These are phyloP conservation scores for Phaedon cochleariae DNA, from an alignment of 2,888 invertebrate species.

Conservation along the genomic window DNA sequence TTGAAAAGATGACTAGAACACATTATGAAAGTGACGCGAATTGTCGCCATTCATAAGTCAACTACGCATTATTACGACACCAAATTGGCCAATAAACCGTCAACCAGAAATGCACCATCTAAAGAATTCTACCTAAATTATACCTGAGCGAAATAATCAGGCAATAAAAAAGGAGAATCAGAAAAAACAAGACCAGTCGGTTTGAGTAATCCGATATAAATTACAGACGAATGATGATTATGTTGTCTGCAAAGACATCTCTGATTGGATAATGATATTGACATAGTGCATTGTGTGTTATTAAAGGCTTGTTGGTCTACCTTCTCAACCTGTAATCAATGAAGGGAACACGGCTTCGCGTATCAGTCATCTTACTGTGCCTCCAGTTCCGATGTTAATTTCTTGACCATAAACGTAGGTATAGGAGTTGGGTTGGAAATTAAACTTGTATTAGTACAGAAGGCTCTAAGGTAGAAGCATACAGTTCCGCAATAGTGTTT, in stretches of 20 bases:
- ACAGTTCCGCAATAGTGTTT: too few relatives aligned
- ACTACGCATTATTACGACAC: too few relatives aligned
- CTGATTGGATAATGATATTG: conserved; percentile 64
- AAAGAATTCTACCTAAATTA: conserved; percentile 1
- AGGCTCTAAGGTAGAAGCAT: too few relatives aligned
- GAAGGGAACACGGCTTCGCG: conserved; percentile 42
- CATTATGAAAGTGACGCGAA: too few relatives aligned
- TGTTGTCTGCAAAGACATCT: conserved; percentile 62
- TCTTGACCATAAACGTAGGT: conserved; percentile 10
- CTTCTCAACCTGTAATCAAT: conserved; percentile 56
- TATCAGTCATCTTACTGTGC: conserved; percentile 50
- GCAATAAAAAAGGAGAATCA: neutral
- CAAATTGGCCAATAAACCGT: neutral
- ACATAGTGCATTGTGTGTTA: conserved; percentile 61
- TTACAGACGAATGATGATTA: conserved; percentile 60
- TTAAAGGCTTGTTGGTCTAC: conserved; percentile 56
- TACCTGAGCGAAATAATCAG: neutral
- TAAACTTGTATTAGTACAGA: too few relatives aligned
- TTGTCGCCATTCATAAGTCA: too few relatives aligned
- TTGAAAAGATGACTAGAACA: too few relatives aligned
- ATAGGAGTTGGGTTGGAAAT: neutral
- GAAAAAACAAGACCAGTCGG: conserved; percentile 9
- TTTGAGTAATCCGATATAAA: conserved; percentile 61
- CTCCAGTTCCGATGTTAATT: conserved; percentile 26
- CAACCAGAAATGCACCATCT: neutral